Evolutionary conservation across 2,888 invertebrate species (phyloP).

Genomic region (Xestobium rufovillosum): DNA sequence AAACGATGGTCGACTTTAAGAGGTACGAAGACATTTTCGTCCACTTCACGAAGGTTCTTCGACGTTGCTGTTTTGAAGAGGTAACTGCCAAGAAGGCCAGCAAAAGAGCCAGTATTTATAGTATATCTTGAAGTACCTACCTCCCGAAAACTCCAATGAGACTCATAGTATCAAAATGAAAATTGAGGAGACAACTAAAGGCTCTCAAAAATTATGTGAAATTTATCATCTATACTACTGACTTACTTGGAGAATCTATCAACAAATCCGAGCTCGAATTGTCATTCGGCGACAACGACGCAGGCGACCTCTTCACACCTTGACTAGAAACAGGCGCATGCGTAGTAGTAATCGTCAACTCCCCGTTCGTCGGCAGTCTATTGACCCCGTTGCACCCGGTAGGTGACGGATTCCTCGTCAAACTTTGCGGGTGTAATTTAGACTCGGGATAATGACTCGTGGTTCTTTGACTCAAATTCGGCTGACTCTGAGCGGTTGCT

Average conservation of each 20-base stretch:
- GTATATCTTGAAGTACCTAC: too few relatives aligned
- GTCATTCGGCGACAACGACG: constrained; percentile 54
- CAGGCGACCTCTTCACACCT: constrained; percentile 55
- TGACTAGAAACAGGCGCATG: constrained; percentile 50
- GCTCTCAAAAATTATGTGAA: too few relatives aligned
- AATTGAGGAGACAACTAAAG: too few relatives aligned
- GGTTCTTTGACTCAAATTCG: constrained; percentile 16
- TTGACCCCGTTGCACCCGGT: constrained; percentile 53
- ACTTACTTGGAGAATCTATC: constrained; percentile 81
- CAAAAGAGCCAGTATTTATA: too few relatives aligned
- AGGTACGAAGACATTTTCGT: too few relatives aligned
- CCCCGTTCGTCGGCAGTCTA: constrained; percentile 70
- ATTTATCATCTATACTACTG: too few relatives aligned
- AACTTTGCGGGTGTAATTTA: constrained; percentile 31
- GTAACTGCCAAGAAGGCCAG: too few relatives aligned
- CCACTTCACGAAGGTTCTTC: too few relatives aligned
- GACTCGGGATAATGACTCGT: constrained; percentile 35
- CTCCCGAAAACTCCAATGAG: too few relatives aligned
- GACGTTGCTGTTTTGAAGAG: too few relatives aligned
- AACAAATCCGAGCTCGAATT: constrained; percentile 66
- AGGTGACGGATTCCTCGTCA: constrained; percentile 36
- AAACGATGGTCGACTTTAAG: too few relatives aligned
- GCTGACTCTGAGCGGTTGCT: background rate
- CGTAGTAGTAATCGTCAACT: constrained; percentile 75
- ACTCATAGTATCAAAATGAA: too few relatives aligned